Evolutionary conservation across 2,113 vertebrate genomes (phyloP).

Genomic region (Dromas ardeola): DNA sequence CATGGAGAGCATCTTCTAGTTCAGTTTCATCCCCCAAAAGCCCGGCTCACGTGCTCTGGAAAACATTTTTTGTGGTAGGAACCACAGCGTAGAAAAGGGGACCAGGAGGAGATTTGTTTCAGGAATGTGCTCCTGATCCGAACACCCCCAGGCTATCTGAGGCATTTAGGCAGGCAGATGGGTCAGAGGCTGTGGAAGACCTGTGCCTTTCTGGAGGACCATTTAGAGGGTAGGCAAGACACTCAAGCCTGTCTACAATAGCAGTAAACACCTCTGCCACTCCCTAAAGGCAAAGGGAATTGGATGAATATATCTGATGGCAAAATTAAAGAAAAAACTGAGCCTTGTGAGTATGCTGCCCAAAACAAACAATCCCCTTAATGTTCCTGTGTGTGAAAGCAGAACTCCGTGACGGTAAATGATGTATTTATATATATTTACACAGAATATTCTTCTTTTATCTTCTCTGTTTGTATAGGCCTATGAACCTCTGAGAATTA

Average conservation of each 20-base stretch:
- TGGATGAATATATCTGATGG: background rate
- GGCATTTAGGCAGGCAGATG: background rate
- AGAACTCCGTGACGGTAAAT: slow-evolving; percentile 48
- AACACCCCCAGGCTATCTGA: background rate
- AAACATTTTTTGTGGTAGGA: background rate
- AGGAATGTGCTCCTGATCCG: background rate
- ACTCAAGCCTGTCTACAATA: background rate
- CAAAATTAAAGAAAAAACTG: slow-evolving; percentile 34
- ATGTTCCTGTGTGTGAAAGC: slow-evolving; percentile 44
- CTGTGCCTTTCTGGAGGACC: background rate
- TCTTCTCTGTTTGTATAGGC: slow-evolving; percentile 69
- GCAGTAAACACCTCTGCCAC: background rate
- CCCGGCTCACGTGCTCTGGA: background rate
- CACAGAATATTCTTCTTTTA: slow-evolving; percentile 50
- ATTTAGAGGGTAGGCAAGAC: background rate
- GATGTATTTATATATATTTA: slow-evolving; percentile 52
- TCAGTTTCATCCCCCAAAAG: background rate
- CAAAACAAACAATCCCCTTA: slow-evolving; percentile 20
- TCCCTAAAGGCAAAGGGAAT: background rate
- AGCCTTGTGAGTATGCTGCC: background rate
- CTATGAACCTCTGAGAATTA: slow-evolving; percentile 56
- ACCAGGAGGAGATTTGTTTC: background rate
- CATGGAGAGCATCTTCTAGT: fast-evolving
- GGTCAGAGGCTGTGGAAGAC: background rate
- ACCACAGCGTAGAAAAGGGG: background rate